Evolutionary conservation across 64 coral and sea anemone genomes (phyloP).

Genomic region (Pocillopora verrucosa): DNA sequence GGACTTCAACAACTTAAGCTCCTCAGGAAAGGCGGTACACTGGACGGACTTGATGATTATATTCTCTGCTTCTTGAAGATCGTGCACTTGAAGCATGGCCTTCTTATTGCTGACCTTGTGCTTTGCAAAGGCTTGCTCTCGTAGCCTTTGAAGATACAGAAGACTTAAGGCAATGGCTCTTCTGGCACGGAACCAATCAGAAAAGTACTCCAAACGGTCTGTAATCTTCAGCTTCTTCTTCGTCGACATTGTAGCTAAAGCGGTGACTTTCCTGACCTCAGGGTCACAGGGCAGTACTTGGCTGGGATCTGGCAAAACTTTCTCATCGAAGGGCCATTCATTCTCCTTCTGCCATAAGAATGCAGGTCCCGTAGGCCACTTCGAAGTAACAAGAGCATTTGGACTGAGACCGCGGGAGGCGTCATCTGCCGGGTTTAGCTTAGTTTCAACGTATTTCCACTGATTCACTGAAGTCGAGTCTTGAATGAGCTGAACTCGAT

Average conservation of each 20-base stretch:
- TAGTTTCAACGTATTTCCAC: no score
- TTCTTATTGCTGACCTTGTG: background rate
- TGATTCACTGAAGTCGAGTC: no score
- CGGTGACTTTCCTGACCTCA: slow-evolving; percentile 12
- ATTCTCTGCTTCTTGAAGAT: background rate
- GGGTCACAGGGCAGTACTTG: background rate
- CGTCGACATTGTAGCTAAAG: background rate
- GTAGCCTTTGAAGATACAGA: background rate
- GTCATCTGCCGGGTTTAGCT: no score
- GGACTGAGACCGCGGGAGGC: background rate
- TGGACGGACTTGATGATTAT: no score
- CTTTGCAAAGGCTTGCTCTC: no score
- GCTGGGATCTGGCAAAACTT: background rate
- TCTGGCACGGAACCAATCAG: background rate
- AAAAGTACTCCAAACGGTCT: background rate
- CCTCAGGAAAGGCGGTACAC: no score
- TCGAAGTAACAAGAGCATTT: background rate
- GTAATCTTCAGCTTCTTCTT: background rate
- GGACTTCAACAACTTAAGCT: no score
- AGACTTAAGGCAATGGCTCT: no score
- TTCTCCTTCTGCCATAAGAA: background rate
- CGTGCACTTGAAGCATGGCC: no score
- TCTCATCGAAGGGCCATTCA: no score
- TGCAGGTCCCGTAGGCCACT: background rate
- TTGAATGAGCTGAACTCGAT: no score